phyloP scores from a whole-genome alignment of 2,888 invertebrate species.

The Serrognathus titanus region DNA sequence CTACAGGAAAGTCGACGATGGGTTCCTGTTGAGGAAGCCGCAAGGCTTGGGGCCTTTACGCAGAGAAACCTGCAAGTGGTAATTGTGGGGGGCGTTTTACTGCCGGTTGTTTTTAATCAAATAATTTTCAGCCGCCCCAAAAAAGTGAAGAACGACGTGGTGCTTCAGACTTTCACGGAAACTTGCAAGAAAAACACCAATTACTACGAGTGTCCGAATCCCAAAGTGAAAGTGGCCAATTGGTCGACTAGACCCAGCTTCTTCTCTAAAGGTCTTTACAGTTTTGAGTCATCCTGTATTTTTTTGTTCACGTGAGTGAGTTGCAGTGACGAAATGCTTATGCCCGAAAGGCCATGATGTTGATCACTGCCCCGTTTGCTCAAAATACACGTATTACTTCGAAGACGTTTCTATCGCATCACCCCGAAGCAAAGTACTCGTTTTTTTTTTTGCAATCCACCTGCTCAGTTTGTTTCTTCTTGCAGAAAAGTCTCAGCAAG shows the following conservation, averaged over 20 bases:
- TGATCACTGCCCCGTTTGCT: slow-evolving; percentile 29
- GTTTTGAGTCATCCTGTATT: too few relatives aligned
- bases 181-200: too few relatives aligned
- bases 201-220: too few relatives aligned
- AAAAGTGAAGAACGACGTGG: neutral
- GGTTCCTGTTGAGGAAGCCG: slow-evolving; percentile 26
- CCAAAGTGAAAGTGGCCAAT: too few relatives aligned
- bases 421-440: neutral
- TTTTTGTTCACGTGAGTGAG: too few relatives aligned
- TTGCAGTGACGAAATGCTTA: slow-evolving; percentile 12
- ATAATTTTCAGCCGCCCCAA: neutral
- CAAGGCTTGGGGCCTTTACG: slow-evolving; percentile 17
- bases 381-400: slow-evolving; percentile 32
- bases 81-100: slow-evolving; percentile 12
- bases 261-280: too few relatives aligned
- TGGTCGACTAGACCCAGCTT: too few relatives aligned
- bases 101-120: neutral
- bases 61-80: slow-evolving; percentile 14
- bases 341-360: slow-evolving; percentile 20
- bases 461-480: too few relatives aligned
- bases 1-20: slow-evolving; percentile 24
- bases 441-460: neutral
- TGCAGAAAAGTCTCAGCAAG: too few relatives aligned
- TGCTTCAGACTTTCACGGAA: neutral
- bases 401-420: slow-evolving; percentile 11